phyloP scores from a whole-genome alignment of 2,888 invertebrate species.

The Drepanosiphum platanoidis region DNA sequence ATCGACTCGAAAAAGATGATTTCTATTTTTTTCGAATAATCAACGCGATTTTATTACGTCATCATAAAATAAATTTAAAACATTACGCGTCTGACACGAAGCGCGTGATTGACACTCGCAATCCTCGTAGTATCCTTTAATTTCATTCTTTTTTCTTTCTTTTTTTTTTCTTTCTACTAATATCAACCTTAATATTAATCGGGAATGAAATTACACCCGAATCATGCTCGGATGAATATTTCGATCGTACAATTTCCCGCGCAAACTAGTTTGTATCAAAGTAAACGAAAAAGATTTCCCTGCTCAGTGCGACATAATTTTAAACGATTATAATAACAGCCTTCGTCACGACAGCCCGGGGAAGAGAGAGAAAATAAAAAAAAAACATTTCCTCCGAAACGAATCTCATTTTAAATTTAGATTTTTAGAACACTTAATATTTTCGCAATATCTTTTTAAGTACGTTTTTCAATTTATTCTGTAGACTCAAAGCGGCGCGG shows the following conservation, averaged over 20 bases:
- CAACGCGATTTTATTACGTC: too few species aligned
- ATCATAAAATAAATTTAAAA: too few species aligned
- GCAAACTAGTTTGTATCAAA: not conserved
- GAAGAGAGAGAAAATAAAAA: too few species aligned
- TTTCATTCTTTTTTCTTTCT: too few species aligned
- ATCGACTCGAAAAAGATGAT: too few species aligned
- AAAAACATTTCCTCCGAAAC: not conserved
- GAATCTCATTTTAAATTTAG: constrained; percentile 27
- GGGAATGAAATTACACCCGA: not conserved
- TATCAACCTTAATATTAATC: too few species aligned
- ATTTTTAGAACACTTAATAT: constrained; percentile 16
- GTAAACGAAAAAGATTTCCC: not conserved
- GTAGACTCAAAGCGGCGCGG: not conserved
- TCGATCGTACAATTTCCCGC: not conserved
- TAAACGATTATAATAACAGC: not conserved
- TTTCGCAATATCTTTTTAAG: not conserved
- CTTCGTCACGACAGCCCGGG: not conserved
- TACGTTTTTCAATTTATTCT: constrained; percentile 9
- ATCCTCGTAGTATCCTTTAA: too few species aligned
- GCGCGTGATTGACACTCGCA: too few species aligned
- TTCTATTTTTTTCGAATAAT: too few species aligned
- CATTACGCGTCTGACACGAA: too few species aligned
- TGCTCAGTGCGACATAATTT: not conserved
- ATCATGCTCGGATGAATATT: not conserved
- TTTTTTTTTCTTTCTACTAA: too few species aligned